Evolutionary conservation across 92 coral and sea anemone genomes (phyloP).

Genomic region (Parazoanthus darwini): DNA sequence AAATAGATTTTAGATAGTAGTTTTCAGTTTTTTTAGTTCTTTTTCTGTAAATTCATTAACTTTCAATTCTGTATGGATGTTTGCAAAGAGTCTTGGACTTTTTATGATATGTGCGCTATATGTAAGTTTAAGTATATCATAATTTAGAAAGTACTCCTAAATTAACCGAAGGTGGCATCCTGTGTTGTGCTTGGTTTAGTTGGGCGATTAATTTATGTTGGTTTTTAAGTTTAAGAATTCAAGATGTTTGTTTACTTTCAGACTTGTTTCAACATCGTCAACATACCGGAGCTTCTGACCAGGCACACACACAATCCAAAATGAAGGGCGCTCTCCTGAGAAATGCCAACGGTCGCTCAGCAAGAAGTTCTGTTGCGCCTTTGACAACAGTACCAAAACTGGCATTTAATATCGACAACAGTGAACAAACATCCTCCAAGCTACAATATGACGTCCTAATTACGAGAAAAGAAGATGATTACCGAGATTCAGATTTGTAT

Average conservation of each 20-base stretch:
- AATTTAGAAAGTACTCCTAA: too few relatives aligned
- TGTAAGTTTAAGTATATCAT: too few relatives aligned
- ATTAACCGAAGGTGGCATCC: neutral
- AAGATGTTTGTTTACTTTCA: neutral
- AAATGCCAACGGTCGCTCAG: neutral
- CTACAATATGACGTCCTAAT: constrained; percentile 14
- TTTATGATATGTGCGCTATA: too few relatives aligned
- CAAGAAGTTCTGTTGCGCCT: neutral
- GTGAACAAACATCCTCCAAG: constrained; percentile 8
- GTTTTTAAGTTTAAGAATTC: too few relatives aligned
- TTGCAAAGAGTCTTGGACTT: too few relatives aligned
- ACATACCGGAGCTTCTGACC: too few relatives aligned
- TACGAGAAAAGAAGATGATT: neutral
- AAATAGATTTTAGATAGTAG: too few relatives aligned
- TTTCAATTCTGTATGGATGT: too few relatives aligned
- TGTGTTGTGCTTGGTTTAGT: too few relatives aligned
- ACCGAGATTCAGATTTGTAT: neutral
- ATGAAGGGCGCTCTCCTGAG: constrained; percentile 3
- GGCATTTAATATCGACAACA: neutral
- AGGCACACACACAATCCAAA: neutral
- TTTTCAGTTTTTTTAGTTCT: too few relatives aligned
- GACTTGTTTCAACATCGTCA: neutral
- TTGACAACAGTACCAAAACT: constrained; percentile 11
- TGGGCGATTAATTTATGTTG: too few relatives aligned
- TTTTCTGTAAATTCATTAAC: too few relatives aligned